phyloP scores from a whole-genome alignment of 2,113 vertebrate species.

The Rhea pennata region DNA sequence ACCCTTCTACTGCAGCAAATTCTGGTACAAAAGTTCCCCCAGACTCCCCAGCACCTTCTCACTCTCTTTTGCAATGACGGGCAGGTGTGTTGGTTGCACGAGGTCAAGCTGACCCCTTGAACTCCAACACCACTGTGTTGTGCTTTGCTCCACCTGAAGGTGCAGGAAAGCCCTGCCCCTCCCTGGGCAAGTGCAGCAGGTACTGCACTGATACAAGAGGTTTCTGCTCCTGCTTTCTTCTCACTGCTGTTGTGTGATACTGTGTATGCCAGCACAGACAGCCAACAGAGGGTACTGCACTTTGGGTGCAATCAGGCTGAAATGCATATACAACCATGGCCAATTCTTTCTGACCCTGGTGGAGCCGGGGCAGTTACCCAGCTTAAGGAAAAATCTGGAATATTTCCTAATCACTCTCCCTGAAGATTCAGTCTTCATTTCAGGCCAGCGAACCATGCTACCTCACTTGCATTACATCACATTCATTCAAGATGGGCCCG shows the following conservation, averaged over 20 bases:
- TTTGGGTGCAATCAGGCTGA: not conserved
- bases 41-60: not conserved
- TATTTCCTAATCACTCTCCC: not conserved
- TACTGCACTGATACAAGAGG: not conserved
- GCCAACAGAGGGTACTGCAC: not conserved
- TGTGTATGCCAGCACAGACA: not conserved
- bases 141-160: fast-evolving
- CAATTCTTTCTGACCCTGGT: not conserved
- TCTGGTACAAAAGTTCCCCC: not conserved
- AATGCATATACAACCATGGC: not conserved
- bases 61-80: not conserved
- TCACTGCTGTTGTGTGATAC: not conserved
- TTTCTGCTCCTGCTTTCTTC: not conserved
- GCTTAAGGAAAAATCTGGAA: not conserved
- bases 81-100: fast-evolving
- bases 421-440: not conserved
- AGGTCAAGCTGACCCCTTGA: not conserved
- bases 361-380: not conserved
- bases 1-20: not conserved
- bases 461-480: not conserved
- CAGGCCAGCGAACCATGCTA: not conserved
- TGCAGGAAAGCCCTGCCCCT: not conserved
- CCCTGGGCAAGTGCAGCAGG: not conserved
- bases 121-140: not conserved
- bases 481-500: not conserved